Evolutionary conservation across 2,888 invertebrate species (phyloP).

Genomic region (Tanytarsus gracilentus): DNA sequence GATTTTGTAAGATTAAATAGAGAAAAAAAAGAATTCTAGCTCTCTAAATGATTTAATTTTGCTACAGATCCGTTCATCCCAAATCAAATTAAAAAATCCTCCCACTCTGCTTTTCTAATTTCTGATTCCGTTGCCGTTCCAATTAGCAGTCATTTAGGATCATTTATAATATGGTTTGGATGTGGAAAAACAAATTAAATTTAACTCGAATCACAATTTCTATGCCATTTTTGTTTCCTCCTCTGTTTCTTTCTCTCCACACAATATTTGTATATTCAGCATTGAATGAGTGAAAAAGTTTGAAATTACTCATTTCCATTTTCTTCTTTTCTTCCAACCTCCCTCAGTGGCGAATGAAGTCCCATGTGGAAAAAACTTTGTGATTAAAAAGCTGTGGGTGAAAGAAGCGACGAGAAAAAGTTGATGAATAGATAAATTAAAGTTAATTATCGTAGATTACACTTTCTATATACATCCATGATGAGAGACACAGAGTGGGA

Average conservation of each 20-base stretch:
- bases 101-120: neutral
- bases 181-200: conserved; percentile 25
- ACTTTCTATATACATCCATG: conserved; percentile 20
- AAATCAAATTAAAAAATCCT: conserved; percentile 11
- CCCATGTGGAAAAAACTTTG: conserved; percentile 27
- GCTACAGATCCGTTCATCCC: neutral
- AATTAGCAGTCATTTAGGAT: conserved; percentile 29
- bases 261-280: neutral
- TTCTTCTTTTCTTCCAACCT: neutral
- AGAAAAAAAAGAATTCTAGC: neutral
- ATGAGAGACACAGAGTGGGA: no score
- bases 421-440: conserved; percentile 29
- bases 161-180: conserved; percentile 28
- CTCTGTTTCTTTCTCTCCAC: neutral
- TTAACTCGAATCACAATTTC: conserved; percentile 8
- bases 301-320: neutral
- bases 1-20: neutral
- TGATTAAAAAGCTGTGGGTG: conserved; percentile 21
- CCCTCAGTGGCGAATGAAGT: neutral
- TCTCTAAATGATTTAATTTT: conserved; percentile 1
- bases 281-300: neutral
- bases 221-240: neutral
- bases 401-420: conserved; percentile 5
- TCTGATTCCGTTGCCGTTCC: no score
- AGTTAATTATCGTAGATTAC: conserved; percentile 29